Percentiles rank a stretch among this genome's conserved stretches.
These are phyloP conservation scores for Protosalanx chinensis DNA, from an alignment of 2,797 vertebrate species.

Conservation along the genomic window DNA sequence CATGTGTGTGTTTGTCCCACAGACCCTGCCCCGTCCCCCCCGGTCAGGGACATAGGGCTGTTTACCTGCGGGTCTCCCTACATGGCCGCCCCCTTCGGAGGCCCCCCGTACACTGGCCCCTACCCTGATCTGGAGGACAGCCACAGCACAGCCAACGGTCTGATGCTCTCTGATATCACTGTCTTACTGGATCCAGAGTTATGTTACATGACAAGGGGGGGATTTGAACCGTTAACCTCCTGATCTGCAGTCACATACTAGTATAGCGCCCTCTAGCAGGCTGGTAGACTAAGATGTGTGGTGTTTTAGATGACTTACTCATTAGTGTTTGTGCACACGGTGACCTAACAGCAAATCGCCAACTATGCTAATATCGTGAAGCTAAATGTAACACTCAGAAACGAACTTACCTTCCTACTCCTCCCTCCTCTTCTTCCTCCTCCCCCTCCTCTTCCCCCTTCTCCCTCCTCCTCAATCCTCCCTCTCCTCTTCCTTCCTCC, in stretches of 20 bases:
- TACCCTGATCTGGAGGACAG: slow-evolving; percentile 73
- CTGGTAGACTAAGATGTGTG: too few relatives aligned
- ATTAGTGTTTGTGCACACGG: background rate
- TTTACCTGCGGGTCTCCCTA: slow-evolving; percentile 76
- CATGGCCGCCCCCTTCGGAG: background rate
- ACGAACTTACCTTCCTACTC: too few relatives aligned
- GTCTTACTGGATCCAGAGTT: too few relatives aligned
- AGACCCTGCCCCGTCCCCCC: slow-evolving; percentile 87
- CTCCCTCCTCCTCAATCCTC: background rate
- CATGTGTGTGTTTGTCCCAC: slow-evolving; percentile 44
- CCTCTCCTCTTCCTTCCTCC: too few relatives aligned
- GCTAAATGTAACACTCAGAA: background rate
- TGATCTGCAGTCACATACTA: too few relatives aligned
- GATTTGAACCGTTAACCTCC: too few relatives aligned
- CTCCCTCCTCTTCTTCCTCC: background rate
- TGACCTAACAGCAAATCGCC: background rate
- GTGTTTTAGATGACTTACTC: too few relatives aligned
- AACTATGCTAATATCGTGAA: background rate
- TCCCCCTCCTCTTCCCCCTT: background rate
- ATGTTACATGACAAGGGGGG: too few relatives aligned
- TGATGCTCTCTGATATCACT: slow-evolving; percentile 40
- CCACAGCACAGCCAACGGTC: slow-evolving; percentile 73
- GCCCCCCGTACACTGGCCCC: slow-evolving; percentile 61
- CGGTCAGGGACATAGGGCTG: slow-evolving; percentile 86
- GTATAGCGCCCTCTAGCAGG: too few relatives aligned